Percentiles rank a stretch among this genome's conserved stretches.
These are phyloP conservation scores for Chirona hameri DNA, from an alignment of 2,888 invertebrate genomes.

Conservation along the genomic window DNA sequence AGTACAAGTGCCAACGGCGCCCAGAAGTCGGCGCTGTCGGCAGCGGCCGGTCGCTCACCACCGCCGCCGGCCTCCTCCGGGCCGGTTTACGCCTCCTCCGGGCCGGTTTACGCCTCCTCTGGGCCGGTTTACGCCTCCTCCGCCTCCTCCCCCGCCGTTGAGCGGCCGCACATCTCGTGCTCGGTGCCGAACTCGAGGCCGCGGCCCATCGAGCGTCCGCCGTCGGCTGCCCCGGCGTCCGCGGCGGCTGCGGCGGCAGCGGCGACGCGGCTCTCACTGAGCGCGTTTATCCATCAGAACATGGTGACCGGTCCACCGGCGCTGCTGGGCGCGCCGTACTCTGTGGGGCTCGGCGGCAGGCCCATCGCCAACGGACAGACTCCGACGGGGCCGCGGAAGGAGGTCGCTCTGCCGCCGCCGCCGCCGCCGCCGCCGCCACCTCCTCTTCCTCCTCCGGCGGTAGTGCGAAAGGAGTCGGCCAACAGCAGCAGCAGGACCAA, in stretches of 20 bases:
- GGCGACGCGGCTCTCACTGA: not conserved
- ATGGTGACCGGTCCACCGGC: not conserved
- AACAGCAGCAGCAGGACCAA: too few species aligned
- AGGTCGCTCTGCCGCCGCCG: not conserved
- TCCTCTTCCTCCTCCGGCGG: too few species aligned
- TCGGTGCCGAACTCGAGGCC: conserved; percentile 1
- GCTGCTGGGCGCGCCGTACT: not conserved
- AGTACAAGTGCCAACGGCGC: conserved; percentile 7
- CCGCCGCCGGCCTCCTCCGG: not conserved
- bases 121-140: too few species aligned
- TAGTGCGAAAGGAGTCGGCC: too few species aligned
- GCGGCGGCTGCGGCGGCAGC: not conserved
- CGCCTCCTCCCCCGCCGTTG: not conserved
- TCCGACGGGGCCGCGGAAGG: not conserved
- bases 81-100: too few species aligned
- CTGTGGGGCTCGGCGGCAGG: not conserved
- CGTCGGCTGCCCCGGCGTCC: not conserved
- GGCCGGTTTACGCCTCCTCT: too few species aligned
- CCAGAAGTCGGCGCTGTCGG: not conserved
- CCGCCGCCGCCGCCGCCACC: not conserved
- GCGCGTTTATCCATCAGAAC: not conserved
- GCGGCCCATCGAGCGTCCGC: not conserved
- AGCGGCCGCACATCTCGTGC: conserved; percentile 10
- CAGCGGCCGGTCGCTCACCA: not conserved
- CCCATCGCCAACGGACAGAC: not conserved